A percentile compares a stretch with the other conserved stretches of the same genome.
Evolutionary conservation across 2,888 invertebrate genomes (phyloP).

Genomic region (Drosophila rellima): DNA sequence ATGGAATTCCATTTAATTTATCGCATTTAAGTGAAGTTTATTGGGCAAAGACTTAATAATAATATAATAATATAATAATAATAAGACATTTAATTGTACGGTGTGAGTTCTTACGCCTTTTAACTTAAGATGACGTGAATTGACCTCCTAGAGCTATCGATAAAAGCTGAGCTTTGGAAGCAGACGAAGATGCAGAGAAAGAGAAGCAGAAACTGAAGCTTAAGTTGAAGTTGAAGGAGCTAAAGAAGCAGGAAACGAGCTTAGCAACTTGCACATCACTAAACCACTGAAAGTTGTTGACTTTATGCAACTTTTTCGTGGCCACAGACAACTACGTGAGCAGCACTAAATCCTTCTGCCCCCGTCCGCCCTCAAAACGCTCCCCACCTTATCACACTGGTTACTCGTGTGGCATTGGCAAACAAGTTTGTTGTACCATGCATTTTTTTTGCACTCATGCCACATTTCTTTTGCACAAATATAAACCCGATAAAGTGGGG

Average conservation of each 20-base stretch:
- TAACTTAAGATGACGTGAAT: conserved; percentile 64
- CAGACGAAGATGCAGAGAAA: not conserved
- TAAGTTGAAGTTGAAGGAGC: conserved; percentile 5
- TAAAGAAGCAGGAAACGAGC: conserved; percentile 45
- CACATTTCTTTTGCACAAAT: conserved; percentile 73
- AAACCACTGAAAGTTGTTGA: conserved; percentile 80
- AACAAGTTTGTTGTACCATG: conserved; percentile 78
- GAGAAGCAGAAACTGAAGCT: not conserved
- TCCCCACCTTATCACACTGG: conserved; percentile 12
- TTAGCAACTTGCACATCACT: conserved; percentile 77
- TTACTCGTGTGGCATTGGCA: conserved; percentile 40
- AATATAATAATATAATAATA: too few species aligned
- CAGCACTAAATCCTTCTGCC: conserved; percentile 8
- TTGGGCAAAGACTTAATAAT: too few species aligned
- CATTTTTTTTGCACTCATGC: conserved; percentile 67
- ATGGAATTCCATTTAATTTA: not conserved
- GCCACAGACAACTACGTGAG: conserved; percentile 78
- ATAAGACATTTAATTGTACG: conserved; percentile 18
- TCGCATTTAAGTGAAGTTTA: not conserved
- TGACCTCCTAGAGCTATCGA: conserved; percentile 65
- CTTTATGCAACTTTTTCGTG: conserved; percentile 81
- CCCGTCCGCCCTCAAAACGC: not conserved
- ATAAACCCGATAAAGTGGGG: conserved; percentile 68
- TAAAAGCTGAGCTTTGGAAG: conserved; percentile 13
- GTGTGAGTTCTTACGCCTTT: conserved; percentile 54